These are phyloP conservation scores for Actinostola sp. DNA, from an alignment of 92 coral and sea anemone species.

Conservation along the genomic window DNA sequence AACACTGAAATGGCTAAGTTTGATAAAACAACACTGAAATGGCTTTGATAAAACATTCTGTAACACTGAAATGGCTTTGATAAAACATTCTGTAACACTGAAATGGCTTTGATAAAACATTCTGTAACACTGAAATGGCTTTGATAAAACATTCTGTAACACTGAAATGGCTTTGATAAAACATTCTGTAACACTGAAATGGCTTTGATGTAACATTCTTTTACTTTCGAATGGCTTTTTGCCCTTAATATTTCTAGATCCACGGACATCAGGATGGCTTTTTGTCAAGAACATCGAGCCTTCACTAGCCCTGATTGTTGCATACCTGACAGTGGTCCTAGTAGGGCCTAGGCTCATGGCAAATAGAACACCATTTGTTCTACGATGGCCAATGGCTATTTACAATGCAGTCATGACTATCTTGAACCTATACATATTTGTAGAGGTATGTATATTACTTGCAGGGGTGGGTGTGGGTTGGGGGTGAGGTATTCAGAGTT, in stretches of 20 bases:
- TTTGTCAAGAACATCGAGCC: conserved; percentile 63
- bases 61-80: too few species aligned
- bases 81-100: background rate
- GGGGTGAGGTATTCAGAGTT: too few species aligned
- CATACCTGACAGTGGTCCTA: conserved; percentile 57
- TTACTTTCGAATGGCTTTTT: background rate
- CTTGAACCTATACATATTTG: conserved; percentile 69
- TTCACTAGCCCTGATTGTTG: conserved; percentile 44
- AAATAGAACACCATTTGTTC: conserved; percentile 56
- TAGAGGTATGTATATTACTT: conserved; percentile 59
- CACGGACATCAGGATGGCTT: conserved; percentile 76
- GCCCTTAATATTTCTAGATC: conserved; percentile 49
- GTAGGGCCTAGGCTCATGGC: conserved; percentile 79
- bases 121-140: background rate
- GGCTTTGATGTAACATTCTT: background rate
- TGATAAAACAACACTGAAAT: too few species aligned
- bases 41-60: too few species aligned
- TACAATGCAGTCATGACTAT: conserved; percentile 79
- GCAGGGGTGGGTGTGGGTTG: too few species aligned
- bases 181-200: background rate
- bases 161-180: background rate
- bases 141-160: background rate
- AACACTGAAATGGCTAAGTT: too few species aligned
- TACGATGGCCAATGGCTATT: conserved; percentile 62
- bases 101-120: background rate